Conservation (phyloP, 2,113 vertebrate species). For the Pterocles orientalis region DNA sequence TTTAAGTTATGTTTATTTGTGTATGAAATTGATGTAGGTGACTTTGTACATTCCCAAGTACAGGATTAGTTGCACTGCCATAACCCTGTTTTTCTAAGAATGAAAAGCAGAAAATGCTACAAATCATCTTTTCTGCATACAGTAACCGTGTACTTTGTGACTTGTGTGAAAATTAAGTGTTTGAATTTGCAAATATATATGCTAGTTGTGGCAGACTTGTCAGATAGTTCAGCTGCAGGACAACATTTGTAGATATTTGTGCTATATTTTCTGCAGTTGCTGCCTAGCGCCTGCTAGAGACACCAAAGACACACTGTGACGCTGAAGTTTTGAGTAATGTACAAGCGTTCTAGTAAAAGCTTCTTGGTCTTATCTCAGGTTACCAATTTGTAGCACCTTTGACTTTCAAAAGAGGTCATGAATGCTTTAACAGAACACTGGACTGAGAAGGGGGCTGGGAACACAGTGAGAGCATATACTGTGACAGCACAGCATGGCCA, state of each 20-base stretch:
- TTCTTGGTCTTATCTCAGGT: not conserved
- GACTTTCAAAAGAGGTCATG: not conserved
- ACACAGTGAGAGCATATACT: not conserved
- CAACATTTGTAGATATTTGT: not conserved
- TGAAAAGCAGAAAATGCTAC: slow-evolving; percentile 34
- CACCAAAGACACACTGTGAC: not conserved
- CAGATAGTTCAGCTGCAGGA: not conserved
- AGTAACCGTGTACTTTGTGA: not conserved
- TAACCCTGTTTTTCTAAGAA: slow-evolving; percentile 21
- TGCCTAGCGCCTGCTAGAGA: not conserved
- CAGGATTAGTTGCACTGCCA: not conserved
- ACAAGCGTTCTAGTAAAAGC: not conserved
- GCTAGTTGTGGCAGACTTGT: not conserved
- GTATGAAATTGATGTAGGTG: slow-evolving; percentile 34
- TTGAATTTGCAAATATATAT: not conserved
- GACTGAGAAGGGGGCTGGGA: not conserved
- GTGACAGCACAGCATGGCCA: not conserved
- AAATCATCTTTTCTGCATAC: not conserved
- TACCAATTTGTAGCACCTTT: not conserved
- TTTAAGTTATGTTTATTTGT: slow-evolving; percentile 39
- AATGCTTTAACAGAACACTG: not conserved
- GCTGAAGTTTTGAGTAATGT: not conserved
- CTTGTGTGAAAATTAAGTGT: not conserved
- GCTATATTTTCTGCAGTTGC: not conserved
- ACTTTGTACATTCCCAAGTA: slow-evolving; percentile 9